Evolutionary conservation across 2,797 vertebrate genomes (phyloP), one percentile per base, ranked within the genome.

Genomic region (Centroberyx gerrardi): DNA sequence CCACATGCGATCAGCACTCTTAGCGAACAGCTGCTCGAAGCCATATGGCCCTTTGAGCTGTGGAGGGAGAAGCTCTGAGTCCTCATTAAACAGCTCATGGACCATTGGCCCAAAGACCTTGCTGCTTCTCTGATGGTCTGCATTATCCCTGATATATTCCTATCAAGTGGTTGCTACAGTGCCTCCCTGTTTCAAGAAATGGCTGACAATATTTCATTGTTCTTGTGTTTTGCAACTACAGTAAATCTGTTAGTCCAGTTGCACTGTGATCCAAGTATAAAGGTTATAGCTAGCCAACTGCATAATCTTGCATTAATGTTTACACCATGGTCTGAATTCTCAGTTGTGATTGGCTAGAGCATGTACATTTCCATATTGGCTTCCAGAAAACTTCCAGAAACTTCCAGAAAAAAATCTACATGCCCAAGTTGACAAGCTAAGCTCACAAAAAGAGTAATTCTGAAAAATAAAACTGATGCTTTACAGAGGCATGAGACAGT

Each of bases 71-170:
- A 86, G 90, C 86, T 86, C 87, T 0, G 62, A 82, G 80, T 88
- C 81, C 84, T 90, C 91, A 92, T 93, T 91, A 88, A 89, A 92
- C 81, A 85, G 83, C 80, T 91, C 89, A 91, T 88, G 88, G 90
- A 88, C 89, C 90, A 92, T 83, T 90, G 90, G 89, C 86, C 85
- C 82, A 84, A 83, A 90, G 88, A 91, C 79, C 83, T 79, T 63
- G 76, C 70, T 87, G 78, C 75, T 83, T 83, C 84, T 84, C 80
- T 82, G 72, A 87, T 77, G 70, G 76, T 77, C 84, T 82, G 77
- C 87, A 76, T 88, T 88, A 87, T 81, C 86, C 63, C 70, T 81
- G 74, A 88, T 80, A 86, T 83, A 88, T 87, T 83, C 63, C 72
- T 56, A 52, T 63, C 82, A 78, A 87, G 69, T 79, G 31, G 58